These are phyloP conservation scores for Drymodes brunneopygia DNA, from an alignment of 2,113 vertebrate genomes.

Conservation along the genomic window DNA sequence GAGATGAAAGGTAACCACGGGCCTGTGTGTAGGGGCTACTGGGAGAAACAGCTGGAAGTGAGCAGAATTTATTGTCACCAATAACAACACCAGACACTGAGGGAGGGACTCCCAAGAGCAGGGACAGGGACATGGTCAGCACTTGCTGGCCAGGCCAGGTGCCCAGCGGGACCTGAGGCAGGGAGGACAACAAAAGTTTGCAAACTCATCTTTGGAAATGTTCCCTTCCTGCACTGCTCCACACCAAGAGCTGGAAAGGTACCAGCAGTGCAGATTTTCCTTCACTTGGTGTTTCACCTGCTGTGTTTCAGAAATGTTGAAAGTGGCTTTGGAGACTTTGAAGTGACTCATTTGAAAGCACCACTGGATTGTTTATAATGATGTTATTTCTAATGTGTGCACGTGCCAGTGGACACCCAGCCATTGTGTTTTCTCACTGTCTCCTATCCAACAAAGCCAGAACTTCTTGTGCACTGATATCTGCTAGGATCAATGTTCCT, in stretches of 20 bases:
- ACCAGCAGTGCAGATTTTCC: background rate
- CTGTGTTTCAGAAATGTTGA: background rate
- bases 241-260: background rate
- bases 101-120: background rate
- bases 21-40: too few species aligned
- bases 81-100: background rate
- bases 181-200: background rate
- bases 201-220: background rate
- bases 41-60: too few species aligned
- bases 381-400: background rate
- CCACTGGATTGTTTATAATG: background rate
- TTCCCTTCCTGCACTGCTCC: background rate
- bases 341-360: background rate
- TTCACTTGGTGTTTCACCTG: accelerated
- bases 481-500: background rate
- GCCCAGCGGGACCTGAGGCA: background rate
- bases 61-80: too few species aligned
- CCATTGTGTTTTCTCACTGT: background rate
- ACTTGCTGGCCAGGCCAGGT: background rate
- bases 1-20: too few species aligned
- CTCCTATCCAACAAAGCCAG: background rate
- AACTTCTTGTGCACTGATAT: background rate
- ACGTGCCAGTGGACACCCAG: background rate
- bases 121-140: background rate
- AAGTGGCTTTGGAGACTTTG: background rate